Evolutionary conservation across 2,113 vertebrate species (phyloP).

Genomic region (Tyto alba): DNA sequence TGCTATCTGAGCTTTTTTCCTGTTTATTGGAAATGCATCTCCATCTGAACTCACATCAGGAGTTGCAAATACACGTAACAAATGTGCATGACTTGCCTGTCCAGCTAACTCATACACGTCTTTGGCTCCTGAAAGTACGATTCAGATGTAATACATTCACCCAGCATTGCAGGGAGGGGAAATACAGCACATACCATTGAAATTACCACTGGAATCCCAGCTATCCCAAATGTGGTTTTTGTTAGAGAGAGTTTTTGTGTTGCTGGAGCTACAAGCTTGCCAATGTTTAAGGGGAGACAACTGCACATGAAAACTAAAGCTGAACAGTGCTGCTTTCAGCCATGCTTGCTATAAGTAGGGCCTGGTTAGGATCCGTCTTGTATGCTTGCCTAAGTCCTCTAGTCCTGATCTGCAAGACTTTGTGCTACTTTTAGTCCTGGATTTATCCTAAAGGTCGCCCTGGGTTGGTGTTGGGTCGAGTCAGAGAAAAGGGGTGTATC

Average conservation of each 20-base stretch:
- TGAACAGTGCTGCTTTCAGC: background rate
- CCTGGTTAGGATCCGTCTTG: background rate
- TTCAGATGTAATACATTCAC: background rate
- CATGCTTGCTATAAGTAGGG: accelerated
- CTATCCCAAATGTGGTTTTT: background rate
- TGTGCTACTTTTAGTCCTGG: background rate
- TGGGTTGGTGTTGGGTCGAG: background rate
- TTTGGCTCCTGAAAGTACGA: background rate
- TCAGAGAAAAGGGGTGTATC: background rate
- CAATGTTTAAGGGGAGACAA: background rate
- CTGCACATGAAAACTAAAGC: background rate
- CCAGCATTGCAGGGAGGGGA: background rate
- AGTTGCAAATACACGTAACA: background rate
- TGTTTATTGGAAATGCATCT: background rate
- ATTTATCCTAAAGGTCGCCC: background rate
- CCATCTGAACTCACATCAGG: background rate
- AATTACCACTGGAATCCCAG: constrained; percentile 12
- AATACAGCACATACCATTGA: background rate
- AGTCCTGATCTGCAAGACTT: background rate
- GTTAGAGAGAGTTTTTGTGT: background rate
- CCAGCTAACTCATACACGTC: accelerated
- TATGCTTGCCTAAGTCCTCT: background rate
- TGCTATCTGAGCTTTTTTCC: background rate
- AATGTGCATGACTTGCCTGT: background rate
- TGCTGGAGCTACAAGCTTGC: background rate